These are phyloP conservation scores for Merluccius polli DNA, from an alignment of 2,797 vertebrate species.

Conservation along the genomic window DNA sequence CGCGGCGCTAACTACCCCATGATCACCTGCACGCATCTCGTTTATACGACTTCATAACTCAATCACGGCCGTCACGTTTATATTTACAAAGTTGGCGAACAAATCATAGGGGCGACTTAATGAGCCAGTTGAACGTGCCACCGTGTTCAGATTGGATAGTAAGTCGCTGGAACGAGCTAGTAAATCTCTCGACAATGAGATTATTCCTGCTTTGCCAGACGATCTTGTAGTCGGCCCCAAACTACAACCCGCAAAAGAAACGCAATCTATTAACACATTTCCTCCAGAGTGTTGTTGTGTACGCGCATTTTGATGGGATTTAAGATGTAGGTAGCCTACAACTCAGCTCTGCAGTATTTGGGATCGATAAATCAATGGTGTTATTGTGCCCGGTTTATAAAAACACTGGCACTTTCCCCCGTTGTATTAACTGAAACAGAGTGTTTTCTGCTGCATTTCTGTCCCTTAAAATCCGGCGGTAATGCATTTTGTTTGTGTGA, in stretches of 20 bases:
- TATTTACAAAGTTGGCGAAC: background rate
- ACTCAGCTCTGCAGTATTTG: background rate
- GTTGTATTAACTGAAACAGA: background rate
- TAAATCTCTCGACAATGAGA: background rate
- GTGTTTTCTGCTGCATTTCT: background rate
- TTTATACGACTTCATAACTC: background rate
- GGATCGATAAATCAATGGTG: slow-evolving; percentile 1
- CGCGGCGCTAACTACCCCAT: background rate
- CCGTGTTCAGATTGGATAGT: too few relatives aligned
- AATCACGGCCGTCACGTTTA: background rate
- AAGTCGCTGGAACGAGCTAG: background rate
- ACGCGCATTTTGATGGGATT: slow-evolving; percentile 1
- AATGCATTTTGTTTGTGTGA: background rate
- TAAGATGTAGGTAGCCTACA: background rate
- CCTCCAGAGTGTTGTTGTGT: background rate
- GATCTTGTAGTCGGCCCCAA: background rate
- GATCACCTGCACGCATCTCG: too few relatives aligned
- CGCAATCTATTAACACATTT: background rate
- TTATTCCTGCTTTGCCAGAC: background rate
- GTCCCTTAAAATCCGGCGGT: background rate
- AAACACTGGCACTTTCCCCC: background rate
- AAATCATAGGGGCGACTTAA: background rate
- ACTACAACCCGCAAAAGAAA: background rate
- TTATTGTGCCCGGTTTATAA: background rate
- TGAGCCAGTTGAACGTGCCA: too few relatives aligned